A percentile compares a stretch with the other conserved stretches of the same genome.
Evolutionary conservation across 2,797 vertebrate species (phyloP).

Genomic region (Thamnophis elegans): DNA sequence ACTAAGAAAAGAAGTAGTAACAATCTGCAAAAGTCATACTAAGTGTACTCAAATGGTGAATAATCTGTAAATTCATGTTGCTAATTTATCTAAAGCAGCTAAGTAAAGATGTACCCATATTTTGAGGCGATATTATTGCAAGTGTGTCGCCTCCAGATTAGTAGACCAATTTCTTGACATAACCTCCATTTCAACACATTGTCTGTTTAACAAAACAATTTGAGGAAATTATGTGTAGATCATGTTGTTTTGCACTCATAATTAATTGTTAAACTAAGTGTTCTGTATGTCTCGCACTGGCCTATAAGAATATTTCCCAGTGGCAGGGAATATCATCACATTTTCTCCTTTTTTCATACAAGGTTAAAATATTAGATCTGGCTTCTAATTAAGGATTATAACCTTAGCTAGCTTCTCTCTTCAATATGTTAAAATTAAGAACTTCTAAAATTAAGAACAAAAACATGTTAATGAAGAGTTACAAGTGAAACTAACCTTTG

Average conservation of each 20-base stretch:
- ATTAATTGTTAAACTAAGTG: constrained; percentile 50
- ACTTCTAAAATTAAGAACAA: constrained; percentile 27
- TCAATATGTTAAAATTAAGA: constrained; percentile 40
- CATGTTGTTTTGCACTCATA: constrained; percentile 49
- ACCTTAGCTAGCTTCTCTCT: constrained; percentile 25
- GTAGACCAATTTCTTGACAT: constrained; percentile 36
- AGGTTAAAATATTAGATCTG: constrained; percentile 41
- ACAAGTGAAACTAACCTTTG: not conserved
- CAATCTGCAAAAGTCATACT: constrained; percentile 32
- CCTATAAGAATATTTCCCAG: constrained; percentile 33
- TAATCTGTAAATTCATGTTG: constrained; percentile 43
- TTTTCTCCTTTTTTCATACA: not conserved
- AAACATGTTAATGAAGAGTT: constrained; percentile 20
- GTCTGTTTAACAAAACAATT: constrained; percentile 49
- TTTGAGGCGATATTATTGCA: constrained; percentile 44
- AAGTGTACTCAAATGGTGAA: constrained; percentile 26
- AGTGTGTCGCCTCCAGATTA: constrained; percentile 46
- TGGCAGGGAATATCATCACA: constrained; percentile 4
- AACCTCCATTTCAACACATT: constrained; percentile 40
- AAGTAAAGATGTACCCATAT: constrained; percentile 46
- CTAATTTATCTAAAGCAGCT: constrained; percentile 44
- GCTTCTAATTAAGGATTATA: not conserved
- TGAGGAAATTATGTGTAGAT: constrained; percentile 43
- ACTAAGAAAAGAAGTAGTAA: constrained; percentile 31
- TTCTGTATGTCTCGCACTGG: constrained; percentile 35